A percentile compares a stretch with the other conserved stretches of the same genome.
Conservation (phyloP, 2,113 vertebrate species). For the Anhinga rufa region DNA sequence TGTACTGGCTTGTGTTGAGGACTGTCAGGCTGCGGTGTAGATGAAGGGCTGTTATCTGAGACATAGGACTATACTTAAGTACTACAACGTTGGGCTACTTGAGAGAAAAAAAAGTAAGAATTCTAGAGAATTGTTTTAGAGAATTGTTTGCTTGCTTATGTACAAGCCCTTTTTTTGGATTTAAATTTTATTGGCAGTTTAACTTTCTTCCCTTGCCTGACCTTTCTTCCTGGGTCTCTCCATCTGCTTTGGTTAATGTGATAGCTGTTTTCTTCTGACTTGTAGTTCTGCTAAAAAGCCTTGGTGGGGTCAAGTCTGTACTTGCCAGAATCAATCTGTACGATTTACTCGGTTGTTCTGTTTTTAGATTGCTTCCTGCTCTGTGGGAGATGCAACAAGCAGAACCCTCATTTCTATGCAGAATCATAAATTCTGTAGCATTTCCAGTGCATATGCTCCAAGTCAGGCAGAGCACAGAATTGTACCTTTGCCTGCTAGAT, state of each 20-base stretch:
- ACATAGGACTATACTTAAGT: neutral
- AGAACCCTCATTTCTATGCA: slow-evolving; percentile 31
- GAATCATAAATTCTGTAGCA: slow-evolving; percentile 22
- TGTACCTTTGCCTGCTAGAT: neutral
- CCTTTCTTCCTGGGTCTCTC: neutral
- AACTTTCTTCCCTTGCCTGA: neutral
- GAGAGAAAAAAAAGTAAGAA: neutral
- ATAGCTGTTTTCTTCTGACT: neutral
- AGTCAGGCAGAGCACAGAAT: neutral
- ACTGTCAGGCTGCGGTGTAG: neutral
- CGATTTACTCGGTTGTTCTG: neutral
- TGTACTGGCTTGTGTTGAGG: neutral
- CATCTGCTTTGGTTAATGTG: neutral
- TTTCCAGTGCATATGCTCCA: slow-evolving; percentile 21
- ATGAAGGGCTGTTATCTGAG: neutral
- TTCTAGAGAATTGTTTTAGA: neutral
- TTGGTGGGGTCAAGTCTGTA: neutral
- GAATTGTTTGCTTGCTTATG: neutral
- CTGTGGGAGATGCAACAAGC: slow-evolving; percentile 31
- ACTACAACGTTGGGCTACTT: neutral
- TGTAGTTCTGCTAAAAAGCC: neutral
- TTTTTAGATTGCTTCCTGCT: slow-evolving; percentile 35
- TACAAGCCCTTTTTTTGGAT: neutral
- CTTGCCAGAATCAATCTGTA: slow-evolving; percentile 33
- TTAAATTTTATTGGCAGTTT: neutral